Evolutionary conservation across 2,797 vertebrate genomes (phyloP).

Genomic region (Scarus forsteni): DNA sequence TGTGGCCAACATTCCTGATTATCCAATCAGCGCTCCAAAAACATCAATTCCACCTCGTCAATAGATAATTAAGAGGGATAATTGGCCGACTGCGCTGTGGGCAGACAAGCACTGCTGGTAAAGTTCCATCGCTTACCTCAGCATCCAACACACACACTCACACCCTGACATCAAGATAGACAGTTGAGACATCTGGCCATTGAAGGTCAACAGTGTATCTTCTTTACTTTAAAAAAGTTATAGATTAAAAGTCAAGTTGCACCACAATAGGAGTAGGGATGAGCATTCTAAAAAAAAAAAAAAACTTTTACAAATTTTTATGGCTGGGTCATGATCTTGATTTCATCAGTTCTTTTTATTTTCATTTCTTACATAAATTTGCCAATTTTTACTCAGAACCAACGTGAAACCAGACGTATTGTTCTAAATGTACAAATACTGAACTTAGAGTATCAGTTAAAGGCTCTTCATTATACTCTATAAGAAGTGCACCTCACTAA

Average conservation of each 20-base stretch:
- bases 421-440: too few species aligned
- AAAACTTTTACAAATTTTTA: not conserved
- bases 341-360: too few species aligned
- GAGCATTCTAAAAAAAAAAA: not conserved
- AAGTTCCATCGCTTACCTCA: conserved; percentile 67
- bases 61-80: conserved; percentile 86
- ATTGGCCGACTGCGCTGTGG: conserved; percentile 75
- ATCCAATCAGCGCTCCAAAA: conserved; percentile 82
- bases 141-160: conserved; percentile 31
- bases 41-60: conserved; percentile 84
- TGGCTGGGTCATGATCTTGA: not conserved
- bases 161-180: not conserved
- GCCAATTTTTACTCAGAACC: too few species aligned
- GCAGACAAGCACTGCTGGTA: conserved; percentile 69
- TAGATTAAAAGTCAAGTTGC: not conserved
- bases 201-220: conserved; percentile 45
- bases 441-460: too few species aligned
- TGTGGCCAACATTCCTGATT: conserved; percentile 82
- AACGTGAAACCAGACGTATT: too few species aligned
- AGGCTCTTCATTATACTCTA: too few species aligned
- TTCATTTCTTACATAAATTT: too few species aligned
- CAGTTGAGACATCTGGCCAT: conserved; percentile 29
- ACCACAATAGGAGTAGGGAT: too few species aligned
- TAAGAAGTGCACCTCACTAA: too few species aligned
- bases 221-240: conserved; percentile 5